These are phyloP conservation scores for Apodemus sylvaticus DNA, from an alignment of 2,113 vertebrate genomes.

Conservation along the genomic window DNA sequence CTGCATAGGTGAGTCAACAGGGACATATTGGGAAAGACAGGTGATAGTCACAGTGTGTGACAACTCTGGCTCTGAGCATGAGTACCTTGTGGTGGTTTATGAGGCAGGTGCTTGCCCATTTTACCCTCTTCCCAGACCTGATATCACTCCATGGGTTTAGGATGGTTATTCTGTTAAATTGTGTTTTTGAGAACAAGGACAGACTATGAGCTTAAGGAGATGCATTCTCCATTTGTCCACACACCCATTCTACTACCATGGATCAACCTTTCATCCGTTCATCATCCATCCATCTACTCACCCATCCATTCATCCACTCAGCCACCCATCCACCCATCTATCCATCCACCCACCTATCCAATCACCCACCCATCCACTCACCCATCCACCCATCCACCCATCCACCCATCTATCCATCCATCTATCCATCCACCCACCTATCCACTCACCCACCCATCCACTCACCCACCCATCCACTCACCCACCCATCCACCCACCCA, in stretches of 20 bases:
- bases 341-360: neutral
- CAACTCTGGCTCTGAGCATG: neutral
- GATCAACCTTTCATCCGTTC: neutral
- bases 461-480: neutral
- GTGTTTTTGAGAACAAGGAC: neutral
- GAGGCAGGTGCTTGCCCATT: rapidly evolving
- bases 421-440: neutral
- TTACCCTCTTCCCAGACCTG: neutral
- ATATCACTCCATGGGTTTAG: neutral
- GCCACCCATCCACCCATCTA: too few species aligned
- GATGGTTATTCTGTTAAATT: neutral
- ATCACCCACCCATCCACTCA: neutral
- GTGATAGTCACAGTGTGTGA: neutral
- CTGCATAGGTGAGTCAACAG: neutral
- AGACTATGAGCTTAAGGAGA: neutral
- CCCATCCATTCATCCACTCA: neutral
- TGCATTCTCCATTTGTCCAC: neutral
- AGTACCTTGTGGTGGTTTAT: neutral
- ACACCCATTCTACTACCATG: neutral
- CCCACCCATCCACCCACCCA: neutral
- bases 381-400: neutral
- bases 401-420: neutral
- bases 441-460: neutral
- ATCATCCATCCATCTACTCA: rapidly evolving
- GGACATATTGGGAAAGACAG: neutral